These are phyloP conservation scores for Carlito syrichta DNA, from an alignment of 2,113 vertebrate species.

Conservation along the genomic window DNA sequence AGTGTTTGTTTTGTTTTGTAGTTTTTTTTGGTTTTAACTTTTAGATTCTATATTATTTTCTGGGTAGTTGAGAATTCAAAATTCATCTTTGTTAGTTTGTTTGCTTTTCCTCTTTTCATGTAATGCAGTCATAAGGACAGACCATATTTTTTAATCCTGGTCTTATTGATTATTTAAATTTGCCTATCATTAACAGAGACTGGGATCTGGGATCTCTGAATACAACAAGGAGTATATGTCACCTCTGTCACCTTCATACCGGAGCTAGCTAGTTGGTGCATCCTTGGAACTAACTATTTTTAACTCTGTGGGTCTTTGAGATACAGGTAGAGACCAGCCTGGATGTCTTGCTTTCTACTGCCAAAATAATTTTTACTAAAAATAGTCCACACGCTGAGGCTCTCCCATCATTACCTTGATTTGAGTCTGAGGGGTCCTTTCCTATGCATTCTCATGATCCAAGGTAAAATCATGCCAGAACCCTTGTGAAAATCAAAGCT, in stretches of 20 bases:
- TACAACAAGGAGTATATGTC: background rate
- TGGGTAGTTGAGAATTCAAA: background rate
- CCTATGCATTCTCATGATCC: background rate
- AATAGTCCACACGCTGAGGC: background rate
- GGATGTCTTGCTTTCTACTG: background rate
- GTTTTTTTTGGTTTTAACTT: background rate
- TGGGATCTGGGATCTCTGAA: background rate
- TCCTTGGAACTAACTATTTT: conserved; percentile 11
- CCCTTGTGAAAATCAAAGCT: background rate
- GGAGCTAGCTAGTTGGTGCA: background rate
- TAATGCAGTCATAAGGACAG: background rate
- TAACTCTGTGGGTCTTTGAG: background rate
- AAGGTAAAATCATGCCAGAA: background rate
- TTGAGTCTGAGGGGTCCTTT: conserved; percentile 10
- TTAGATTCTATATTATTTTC: background rate
- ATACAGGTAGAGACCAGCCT: background rate
- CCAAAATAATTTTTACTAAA: conserved; percentile 33
- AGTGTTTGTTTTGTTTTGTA: background rate
- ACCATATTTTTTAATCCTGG: background rate
- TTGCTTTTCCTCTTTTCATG: background rate
- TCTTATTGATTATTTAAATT: background rate
- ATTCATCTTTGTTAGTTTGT: background rate
- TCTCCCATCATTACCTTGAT: background rate
- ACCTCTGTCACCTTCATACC: background rate
- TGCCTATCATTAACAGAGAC: background rate